Evolutionary conservation across 2,113 vertebrate genomes (phyloP).

Genomic region (Xiphorhynchus elegans): DNA sequence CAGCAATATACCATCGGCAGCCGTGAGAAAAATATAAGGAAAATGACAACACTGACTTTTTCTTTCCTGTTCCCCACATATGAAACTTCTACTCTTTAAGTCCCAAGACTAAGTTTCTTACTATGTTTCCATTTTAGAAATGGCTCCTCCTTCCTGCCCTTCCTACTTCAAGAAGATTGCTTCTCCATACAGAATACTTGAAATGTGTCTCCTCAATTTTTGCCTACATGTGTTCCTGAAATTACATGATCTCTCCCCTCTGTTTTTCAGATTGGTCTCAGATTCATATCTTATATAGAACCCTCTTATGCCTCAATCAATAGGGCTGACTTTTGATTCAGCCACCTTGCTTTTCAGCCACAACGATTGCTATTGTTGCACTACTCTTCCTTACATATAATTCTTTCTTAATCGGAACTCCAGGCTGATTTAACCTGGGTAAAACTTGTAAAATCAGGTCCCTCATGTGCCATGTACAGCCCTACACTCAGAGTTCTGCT

Average conservation of each 20-base stretch:
- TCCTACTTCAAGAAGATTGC: neutral
- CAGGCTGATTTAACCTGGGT: neutral
- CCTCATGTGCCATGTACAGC: neutral
- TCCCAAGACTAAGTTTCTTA: neutral
- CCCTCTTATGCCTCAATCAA: neutral
- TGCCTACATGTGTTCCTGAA: neutral
- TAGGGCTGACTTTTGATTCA: neutral
- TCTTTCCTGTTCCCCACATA: neutral
- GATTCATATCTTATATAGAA: neutral
- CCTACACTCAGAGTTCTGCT: neutral
- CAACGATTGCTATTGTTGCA: neutral
- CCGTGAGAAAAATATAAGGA: neutral
- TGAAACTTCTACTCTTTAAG: neutral
- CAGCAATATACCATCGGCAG: constrained; percentile 29
- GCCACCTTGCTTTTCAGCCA: neutral
- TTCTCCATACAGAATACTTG: neutral
- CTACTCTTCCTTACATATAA: neutral
- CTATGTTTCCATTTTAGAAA: neutral
- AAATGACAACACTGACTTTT: neutral
- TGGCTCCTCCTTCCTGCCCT: neutral
- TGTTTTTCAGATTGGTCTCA: neutral
- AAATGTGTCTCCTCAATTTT: neutral
- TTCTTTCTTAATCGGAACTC: neutral
- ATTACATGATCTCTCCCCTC: neutral
- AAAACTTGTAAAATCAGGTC: neutral